phyloP scores from a whole-genome alignment of 1,140 invertebrate species.

The Fopius arisanus region DNA sequence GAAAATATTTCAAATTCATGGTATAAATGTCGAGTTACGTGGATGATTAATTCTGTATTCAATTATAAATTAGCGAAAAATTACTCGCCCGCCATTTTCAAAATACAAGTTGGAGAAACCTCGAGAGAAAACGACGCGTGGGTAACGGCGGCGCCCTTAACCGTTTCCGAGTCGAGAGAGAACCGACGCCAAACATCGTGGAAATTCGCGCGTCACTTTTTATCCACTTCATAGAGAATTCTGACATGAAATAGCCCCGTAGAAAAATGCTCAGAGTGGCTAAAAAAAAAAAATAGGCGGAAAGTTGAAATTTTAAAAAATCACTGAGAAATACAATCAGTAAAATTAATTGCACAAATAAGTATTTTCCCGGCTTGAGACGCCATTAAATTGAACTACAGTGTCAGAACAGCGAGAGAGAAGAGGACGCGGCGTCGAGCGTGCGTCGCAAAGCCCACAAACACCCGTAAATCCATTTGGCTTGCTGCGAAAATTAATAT shows the following conservation, averaged over 20 bases:
- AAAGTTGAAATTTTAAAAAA: background rate
- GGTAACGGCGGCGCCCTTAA: constrained; percentile 29
- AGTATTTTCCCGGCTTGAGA: constrained; percentile 18
- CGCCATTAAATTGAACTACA: constrained; percentile 22
- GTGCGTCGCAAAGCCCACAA: constrained; percentile 27
- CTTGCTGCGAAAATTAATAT: constrained; percentile 24
- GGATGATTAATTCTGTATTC: background rate
- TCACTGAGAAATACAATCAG: background rate
- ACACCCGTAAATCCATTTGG: background rate
- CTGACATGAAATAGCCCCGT: background rate
- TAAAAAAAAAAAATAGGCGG: background rate
- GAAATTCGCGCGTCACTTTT: constrained; percentile 26
- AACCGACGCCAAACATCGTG: constrained; percentile 22
- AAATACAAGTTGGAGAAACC: background rate
- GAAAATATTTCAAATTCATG: background rate
- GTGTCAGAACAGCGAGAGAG: background rate
- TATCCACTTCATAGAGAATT: background rate
- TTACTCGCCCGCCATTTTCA: constrained; percentile 18
- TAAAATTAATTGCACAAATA: background rate
- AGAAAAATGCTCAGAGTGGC: background rate
- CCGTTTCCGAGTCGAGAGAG: background rate
- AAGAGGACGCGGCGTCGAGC: constrained; percentile 27
- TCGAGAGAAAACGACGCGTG: constrained; percentile 25
- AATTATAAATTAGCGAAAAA: background rate
- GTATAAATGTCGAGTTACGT: background rate